Conservation (phyloP, 2,797 vertebrate species). For the Morelia viridis region DNA sequence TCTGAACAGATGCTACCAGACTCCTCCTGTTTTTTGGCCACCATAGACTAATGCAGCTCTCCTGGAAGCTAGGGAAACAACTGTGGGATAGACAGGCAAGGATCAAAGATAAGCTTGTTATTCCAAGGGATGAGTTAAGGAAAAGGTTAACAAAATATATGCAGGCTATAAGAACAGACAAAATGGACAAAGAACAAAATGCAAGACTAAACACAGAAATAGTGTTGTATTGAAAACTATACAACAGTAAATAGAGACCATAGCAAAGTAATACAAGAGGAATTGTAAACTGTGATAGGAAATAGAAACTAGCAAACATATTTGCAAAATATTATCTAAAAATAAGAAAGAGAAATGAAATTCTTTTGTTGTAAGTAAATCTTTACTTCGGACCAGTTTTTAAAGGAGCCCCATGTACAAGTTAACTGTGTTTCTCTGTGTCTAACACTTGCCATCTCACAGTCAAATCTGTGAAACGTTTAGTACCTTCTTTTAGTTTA, state of each 20-base stretch:
- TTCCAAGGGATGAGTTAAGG: background rate
- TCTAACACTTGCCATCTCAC: background rate
- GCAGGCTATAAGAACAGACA: background rate
- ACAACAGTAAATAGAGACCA: background rate
- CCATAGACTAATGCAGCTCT: background rate
- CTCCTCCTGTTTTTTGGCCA: background rate
- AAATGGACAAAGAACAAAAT: background rate
- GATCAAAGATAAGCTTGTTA: background rate
- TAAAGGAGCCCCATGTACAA: background rate
- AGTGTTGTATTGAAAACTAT: background rate
- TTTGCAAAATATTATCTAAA: background rate
- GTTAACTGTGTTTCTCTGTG: background rate
- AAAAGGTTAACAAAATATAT: background rate
- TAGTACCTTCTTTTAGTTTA: background rate
- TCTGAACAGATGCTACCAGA: background rate
- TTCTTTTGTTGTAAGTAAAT: background rate
- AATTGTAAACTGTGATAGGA: background rate
- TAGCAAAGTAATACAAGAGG: background rate
- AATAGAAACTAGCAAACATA: background rate
- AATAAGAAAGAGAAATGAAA: background rate
- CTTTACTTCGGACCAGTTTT: background rate
- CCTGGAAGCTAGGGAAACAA: background rate
- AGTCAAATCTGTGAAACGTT: background rate
- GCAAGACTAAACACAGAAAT: background rate
- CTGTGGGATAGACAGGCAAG: background rate